phyloP scores from a whole-genome alignment of 2,113 vertebrate genomes.

The Micronycteris hirsuta region DNA sequence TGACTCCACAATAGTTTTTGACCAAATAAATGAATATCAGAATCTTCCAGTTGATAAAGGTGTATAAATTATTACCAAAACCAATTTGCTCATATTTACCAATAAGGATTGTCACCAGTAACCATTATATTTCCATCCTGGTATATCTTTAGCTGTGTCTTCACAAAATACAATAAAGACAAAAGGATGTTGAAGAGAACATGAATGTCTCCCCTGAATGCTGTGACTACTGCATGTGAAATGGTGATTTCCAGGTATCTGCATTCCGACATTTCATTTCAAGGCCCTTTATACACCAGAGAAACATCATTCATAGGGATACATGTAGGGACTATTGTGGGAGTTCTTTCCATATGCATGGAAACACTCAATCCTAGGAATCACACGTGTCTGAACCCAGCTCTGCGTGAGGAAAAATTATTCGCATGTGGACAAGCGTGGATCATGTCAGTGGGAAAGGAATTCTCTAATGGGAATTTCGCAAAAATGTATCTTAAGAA shows the following conservation, averaged over 20 bases:
- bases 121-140: neutral
- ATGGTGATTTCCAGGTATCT: neutral
- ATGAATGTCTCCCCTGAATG: neutral
- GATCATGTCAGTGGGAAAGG: too few species aligned
- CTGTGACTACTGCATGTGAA: neutral
- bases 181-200: neutral
- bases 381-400: too few species aligned
- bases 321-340: neutral
- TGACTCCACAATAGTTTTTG: neutral
- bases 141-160: neutral
- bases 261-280: neutral
- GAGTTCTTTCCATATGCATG: too few species aligned
- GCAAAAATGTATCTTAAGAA: too few species aligned
- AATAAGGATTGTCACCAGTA: neutral
- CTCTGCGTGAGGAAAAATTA: too few species aligned
- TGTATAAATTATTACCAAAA: neutral
- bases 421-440: too few species aligned
- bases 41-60: neutral
- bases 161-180: neutral
- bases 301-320: neutral
- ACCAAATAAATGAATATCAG: neutral
- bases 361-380: too few species aligned
- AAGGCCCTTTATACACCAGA: neutral
- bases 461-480: too few species aligned
- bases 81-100: neutral